phyloP scores from a whole-genome alignment of 2,888 invertebrate species.

The Thumatha senex region DNA sequence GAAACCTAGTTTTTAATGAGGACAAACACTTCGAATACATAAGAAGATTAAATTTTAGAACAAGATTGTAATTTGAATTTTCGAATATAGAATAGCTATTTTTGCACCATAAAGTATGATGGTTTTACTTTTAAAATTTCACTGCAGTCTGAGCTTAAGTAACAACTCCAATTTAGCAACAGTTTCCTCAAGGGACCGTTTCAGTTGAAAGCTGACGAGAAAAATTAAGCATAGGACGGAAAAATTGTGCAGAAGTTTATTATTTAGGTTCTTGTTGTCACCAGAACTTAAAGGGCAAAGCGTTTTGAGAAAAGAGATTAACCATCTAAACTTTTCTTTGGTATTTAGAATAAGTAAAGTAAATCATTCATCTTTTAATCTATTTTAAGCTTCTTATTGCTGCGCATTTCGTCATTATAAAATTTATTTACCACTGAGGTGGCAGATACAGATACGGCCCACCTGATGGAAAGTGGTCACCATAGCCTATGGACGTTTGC shows the following conservation, averaged over 20 bases:
- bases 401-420: background rate
- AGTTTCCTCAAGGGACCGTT: constrained; percentile 13
- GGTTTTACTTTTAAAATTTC: constrained; percentile 7
- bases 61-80: background rate
- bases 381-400: constrained; percentile 3
- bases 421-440: no score
- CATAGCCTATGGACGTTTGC: no score
- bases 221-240: constrained; percentile 17
- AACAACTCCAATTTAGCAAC: constrained; percentile 18
- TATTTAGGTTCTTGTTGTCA: constrained; percentile 17
- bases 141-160: constrained; percentile 9
- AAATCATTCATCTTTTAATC: constrained; percentile 11
- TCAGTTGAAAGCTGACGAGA: constrained; percentile 16
- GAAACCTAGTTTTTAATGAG: no score
- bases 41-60: no score
- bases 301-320: constrained; percentile 1
- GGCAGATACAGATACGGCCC: no score
- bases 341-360: constrained; percentile 1
- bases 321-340: no score
- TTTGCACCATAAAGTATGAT: background rate
- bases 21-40: no score
- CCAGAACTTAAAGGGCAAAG: constrained; percentile 19
- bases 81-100: background rate
- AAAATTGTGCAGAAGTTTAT: constrained; percentile 22
- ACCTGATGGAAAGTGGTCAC: no score